These are phyloP conservation scores for Phymanthus crucifer DNA, from an alignment of 92 coral and sea anemone genomes.

Conservation along the genomic window DNA sequence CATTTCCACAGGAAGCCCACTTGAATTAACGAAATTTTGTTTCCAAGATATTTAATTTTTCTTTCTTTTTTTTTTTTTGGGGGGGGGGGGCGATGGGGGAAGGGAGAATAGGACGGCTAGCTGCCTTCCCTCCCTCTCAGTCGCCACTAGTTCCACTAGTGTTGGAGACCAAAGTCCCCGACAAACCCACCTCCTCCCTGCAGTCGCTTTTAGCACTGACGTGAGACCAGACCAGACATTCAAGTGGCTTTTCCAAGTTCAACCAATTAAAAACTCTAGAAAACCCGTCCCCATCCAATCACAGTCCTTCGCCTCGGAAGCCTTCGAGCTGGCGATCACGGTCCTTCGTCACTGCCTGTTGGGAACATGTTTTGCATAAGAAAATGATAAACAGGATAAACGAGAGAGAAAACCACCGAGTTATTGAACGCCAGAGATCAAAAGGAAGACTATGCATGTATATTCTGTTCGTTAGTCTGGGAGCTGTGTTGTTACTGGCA, in stretches of 20 bases:
- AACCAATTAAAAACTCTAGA: neutral
- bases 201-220: too few relatives aligned
- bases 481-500: neutral
- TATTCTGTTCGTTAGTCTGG: neutral
- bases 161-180: too few relatives aligned
- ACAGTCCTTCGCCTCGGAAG: neutral
- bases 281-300: neutral
- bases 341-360: neutral
- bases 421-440: neutral
- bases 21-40: too few relatives aligned
- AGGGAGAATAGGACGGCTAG: too few relatives aligned
- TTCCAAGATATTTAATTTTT: too few relatives aligned
- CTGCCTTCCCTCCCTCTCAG: too few relatives aligned
- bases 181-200: too few relatives aligned
- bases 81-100: too few relatives aligned
- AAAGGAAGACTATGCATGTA: neutral
- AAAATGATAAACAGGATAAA: neutral
- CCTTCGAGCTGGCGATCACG: neutral
- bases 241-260: neutral
- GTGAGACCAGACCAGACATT: neutral
- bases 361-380: neutral
- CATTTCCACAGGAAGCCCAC: too few relatives aligned
- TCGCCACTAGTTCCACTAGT: too few relatives aligned
- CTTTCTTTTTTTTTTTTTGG: too few relatives aligned
- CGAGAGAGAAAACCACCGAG: neutral